These are phyloP conservation scores for Tychaedon coryphoeus DNA, from an alignment of 2,113 vertebrate species.

Conservation along the genomic window DNA sequence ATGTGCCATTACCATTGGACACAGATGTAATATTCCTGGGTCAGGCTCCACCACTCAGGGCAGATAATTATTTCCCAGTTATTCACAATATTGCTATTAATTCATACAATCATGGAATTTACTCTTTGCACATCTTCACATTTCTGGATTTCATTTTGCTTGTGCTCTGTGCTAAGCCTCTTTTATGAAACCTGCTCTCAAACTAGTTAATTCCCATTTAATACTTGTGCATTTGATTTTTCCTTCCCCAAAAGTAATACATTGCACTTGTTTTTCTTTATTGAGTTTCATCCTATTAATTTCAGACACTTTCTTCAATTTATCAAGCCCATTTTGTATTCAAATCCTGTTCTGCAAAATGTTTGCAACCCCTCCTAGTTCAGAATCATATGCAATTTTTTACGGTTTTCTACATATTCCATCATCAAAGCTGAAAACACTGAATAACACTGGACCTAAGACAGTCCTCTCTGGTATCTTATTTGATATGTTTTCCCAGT, in stretches of 20 bases:
- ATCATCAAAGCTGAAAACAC: not conserved
- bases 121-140: not conserved
- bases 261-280: not conserved
- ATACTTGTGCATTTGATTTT: not conserved
- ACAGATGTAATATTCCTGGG: not conserved
- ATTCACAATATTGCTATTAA: not conserved
- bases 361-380: not conserved
- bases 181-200: not conserved
- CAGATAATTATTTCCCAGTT: not conserved
- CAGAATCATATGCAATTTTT: not conserved
- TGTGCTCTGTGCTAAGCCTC: not conserved
- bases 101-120: not conserved
- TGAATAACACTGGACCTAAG: not conserved
- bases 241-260: not conserved
- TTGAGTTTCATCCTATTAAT: conserved; percentile 6
- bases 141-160: not conserved
- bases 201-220: not conserved
- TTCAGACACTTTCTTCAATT: not conserved
- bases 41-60: not conserved
- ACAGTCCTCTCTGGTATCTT: not conserved
- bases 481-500: not conserved
- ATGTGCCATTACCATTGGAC: not conserved
- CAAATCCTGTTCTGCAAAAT: not conserved
- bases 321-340: not conserved
- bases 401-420: not conserved